Evolutionary conservation across 2,113 vertebrate genomes (phyloP).

Genomic region (Numenius arquata): DNA sequence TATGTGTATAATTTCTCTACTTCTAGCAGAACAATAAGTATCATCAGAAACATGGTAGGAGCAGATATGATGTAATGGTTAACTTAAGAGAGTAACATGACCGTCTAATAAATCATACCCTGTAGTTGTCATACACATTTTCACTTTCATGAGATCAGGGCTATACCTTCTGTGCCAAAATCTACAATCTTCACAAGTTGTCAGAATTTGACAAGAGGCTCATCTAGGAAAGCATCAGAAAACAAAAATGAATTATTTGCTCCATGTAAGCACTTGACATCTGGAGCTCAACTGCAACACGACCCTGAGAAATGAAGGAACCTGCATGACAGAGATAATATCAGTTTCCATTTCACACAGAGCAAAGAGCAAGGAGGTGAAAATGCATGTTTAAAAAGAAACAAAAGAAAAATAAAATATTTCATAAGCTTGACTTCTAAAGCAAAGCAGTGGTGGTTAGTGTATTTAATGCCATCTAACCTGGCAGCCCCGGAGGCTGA

Average conservation of each 20-base stretch:
- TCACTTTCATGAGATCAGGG: slow-evolving; percentile 2
- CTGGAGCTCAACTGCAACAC: not conserved
- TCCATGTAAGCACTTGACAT: not conserved
- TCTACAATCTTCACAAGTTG: not conserved
- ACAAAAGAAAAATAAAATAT: not conserved
- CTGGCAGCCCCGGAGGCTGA: not conserved
- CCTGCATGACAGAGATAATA: not conserved
- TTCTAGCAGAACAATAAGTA: not conserved
- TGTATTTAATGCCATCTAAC: not conserved
- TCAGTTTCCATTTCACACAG: not conserved
- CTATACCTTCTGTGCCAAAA: slow-evolving; percentile 7
- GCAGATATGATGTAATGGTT: not conserved
- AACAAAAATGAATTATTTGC: not conserved
- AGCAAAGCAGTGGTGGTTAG: not conserved
- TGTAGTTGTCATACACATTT: slow-evolving; percentile 8
- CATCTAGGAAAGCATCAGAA: not conserved
- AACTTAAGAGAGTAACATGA: not conserved
- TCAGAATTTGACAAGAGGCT: slow-evolving; percentile 1
- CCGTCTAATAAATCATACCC: slow-evolving; percentile 8
- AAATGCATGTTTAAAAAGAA: not conserved
- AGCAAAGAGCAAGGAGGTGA: not conserved
- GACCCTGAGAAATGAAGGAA: not conserved
- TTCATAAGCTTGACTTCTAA: not conserved
- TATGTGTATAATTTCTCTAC: not conserved
- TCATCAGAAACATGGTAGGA: not conserved